These are phyloP conservation scores for Crotophaga sulcirostris DNA, from an alignment of 2,113 vertebrate genomes.

Conservation along the genomic window DNA sequence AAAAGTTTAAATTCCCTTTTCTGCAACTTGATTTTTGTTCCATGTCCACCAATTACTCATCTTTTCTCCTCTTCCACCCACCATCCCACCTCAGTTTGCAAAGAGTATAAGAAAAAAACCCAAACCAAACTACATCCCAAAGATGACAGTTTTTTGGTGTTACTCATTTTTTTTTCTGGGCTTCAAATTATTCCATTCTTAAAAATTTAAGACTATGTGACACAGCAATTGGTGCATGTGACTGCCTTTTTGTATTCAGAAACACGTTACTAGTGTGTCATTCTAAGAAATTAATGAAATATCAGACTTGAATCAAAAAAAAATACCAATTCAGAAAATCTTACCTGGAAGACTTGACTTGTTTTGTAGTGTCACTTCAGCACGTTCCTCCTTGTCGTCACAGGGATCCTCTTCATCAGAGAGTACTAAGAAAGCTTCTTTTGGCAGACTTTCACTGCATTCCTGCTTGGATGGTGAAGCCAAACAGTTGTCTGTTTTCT, in stretches of 20 bases:
- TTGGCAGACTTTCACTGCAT: constrained; percentile 80
- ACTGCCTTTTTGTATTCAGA: background rate
- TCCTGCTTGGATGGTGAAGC: constrained; percentile 81
- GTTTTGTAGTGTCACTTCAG: constrained; percentile 39
- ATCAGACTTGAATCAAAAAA: background rate
- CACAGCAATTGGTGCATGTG: background rate
- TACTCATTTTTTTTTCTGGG: background rate
- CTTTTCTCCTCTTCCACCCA: background rate
- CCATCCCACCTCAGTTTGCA: background rate
- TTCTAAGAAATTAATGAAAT: background rate
- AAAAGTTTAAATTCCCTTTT: background rate
- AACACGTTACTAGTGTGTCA: background rate
- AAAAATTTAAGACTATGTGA: background rate
- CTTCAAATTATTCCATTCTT: background rate
- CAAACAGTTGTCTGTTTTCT: constrained; percentile 74
- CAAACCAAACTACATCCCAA: background rate
- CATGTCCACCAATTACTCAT: background rate
- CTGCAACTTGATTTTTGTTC: background rate
- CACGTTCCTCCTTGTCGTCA: constrained; percentile 71
- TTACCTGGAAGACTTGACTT: constrained; percentile 70
- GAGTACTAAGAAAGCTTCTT: constrained; percentile 84
- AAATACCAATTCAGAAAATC: background rate
- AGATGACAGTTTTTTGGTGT: accelerated
- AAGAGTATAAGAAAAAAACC: background rate
- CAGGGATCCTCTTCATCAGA: constrained; percentile 84